These are phyloP conservation scores for Drosophila baimaii DNA, from an alignment of 1,140 invertebrate genomes.

Conservation along the genomic window DNA sequence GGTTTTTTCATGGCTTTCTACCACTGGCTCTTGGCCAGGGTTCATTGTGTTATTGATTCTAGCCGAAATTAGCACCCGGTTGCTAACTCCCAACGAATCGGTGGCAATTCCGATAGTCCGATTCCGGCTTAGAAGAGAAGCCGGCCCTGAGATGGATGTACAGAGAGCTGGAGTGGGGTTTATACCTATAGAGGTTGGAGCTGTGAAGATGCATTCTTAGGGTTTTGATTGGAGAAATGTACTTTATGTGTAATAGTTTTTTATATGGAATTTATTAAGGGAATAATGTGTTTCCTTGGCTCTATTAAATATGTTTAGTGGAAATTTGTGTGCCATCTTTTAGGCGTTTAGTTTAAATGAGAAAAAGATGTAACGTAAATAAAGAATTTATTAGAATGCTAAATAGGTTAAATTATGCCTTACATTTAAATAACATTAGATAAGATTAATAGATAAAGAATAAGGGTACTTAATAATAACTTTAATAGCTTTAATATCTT, in stretches of 20 bases:
- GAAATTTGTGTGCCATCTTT: not conserved
- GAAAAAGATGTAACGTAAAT: not conserved
- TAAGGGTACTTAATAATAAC: too few species aligned
- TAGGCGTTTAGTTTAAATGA: not conserved
- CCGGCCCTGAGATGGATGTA: not conserved
- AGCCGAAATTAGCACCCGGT: conserved; percentile 56
- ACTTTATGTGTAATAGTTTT: too few species aligned
- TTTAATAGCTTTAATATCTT: too few species aligned
- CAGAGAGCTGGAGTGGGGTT: not conserved
- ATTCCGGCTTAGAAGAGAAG: conserved; percentile 26
- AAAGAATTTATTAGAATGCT: not conserved
- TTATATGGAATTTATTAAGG: not conserved
- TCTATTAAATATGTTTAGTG: not conserved
- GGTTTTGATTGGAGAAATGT: not conserved
- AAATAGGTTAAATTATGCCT: too few species aligned
- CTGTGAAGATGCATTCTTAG: not conserved
- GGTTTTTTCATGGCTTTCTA: conserved; percentile 32
- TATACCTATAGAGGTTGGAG: not conserved
- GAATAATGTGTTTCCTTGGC: not conserved
- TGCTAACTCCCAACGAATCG: conserved; percentile 64
- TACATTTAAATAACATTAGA: too few species aligned
- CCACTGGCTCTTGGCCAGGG: too few species aligned
- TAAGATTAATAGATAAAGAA: not conserved
- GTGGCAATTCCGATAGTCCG: conserved; percentile 8
- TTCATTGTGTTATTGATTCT: conserved; percentile 61